Evolutionary conservation across 2,888 invertebrate species (phyloP).

Genomic region (Diadegma fenestrale): DNA sequence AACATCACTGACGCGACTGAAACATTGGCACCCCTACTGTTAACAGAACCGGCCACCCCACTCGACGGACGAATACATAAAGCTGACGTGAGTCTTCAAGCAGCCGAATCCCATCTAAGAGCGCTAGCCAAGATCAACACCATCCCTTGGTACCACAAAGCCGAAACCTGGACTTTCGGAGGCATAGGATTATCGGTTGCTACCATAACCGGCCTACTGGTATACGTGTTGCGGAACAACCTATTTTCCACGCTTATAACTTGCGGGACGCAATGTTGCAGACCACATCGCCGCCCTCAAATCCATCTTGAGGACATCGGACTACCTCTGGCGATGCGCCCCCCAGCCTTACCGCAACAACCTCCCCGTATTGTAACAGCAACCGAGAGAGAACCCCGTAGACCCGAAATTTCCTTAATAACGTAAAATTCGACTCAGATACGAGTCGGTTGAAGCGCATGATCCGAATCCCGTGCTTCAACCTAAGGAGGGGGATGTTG

Average conservation of each 20-base stretch:
- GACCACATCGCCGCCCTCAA: neutral
- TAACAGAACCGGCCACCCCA: neutral
- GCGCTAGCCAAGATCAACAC: neutral
- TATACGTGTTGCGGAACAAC: neutral
- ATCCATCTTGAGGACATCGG: neutral
- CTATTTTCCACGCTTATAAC: neutral
- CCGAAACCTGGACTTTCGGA: neutral
- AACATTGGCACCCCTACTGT: neutral
- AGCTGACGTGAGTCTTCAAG: neutral
- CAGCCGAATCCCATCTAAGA: neutral
- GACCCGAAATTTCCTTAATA: neutral
- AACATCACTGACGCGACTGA: neutral
- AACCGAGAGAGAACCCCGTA: neutral
- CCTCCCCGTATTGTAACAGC: neutral
- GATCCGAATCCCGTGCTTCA: neutral
- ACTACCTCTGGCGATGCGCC: neutral
- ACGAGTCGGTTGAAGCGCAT: neutral
- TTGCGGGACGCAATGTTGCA: neutral
- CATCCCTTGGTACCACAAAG: neutral
- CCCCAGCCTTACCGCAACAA: neutral
- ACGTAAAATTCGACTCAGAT: neutral
- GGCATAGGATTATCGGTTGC: neutral
- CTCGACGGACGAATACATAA: neutral
- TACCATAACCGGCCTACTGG: neutral
- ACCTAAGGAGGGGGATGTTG: slow-evolving; percentile 2